These are phyloP conservation scores for Ceyx erithaca DNA, from an alignment of 2,797 vertebrate species.

Conservation along the genomic window DNA sequence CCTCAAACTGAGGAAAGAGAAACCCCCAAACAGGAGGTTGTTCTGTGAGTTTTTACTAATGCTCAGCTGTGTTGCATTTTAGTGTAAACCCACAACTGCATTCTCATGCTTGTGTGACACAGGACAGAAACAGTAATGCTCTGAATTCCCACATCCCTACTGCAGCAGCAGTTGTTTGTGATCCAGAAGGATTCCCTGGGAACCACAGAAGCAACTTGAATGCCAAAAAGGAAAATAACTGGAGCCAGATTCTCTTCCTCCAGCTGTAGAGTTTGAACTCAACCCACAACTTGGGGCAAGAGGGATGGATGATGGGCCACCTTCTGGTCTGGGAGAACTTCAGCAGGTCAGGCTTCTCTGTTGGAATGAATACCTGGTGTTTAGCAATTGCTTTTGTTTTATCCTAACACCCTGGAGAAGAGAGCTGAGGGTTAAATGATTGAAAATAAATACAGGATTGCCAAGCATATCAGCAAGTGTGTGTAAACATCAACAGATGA, in stretches of 20 bases:
- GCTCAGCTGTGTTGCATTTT: not conserved
- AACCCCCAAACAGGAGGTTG: not conserved
- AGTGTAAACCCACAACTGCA: not conserved
- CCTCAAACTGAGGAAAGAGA: not conserved
- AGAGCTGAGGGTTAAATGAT: not conserved
- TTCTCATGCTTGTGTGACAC: not conserved
- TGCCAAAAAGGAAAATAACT: not conserved
- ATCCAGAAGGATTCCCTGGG: not conserved
- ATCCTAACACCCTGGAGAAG: not conserved
- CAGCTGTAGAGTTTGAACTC: accelerated
- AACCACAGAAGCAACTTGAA: not conserved
- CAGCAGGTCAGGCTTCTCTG: not conserved
- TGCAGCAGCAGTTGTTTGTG: not conserved
- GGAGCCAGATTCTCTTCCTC: not conserved
- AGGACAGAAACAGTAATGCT: not conserved
- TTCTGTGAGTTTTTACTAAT: not conserved
- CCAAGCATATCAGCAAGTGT: not conserved
- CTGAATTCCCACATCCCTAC: not conserved
- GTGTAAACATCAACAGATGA: not conserved
- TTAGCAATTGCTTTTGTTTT: not conserved
- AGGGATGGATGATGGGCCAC: not conserved
- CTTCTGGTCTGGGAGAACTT: not conserved
- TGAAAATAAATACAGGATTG: not conserved
- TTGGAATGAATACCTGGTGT: not conserved
- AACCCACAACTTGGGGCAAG: accelerated